A percentile compares a stretch with the other conserved stretches of the same genome.
phyloP scores from a whole-genome alignment of 2,113 vertebrate species.

The Brachypodius melanocephalos region DNA sequence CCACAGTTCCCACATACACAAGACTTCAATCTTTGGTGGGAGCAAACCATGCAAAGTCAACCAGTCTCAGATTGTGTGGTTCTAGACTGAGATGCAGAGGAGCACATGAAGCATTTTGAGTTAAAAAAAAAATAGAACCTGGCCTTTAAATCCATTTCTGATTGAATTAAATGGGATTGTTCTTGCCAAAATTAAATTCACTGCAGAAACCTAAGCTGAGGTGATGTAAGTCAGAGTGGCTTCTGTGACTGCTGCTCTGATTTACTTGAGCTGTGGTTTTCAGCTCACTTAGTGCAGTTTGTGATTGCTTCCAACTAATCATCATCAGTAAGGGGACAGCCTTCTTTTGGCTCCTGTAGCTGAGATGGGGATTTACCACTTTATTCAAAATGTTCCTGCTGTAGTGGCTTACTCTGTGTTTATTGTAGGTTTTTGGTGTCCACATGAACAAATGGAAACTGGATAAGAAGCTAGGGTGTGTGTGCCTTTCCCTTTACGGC shows the following conservation, averaged over 20 bases:
- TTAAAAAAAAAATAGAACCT: not conserved
- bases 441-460: constrained; percentile 96
- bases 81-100: not conserved
- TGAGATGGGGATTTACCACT: not conserved
- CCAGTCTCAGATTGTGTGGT: not conserved
- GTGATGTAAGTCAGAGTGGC: not conserved
- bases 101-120: not conserved
- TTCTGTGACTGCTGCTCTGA: not conserved
- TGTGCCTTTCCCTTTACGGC: constrained; percentile 89
- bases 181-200: not conserved
- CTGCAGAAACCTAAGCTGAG: not conserved
- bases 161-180: not conserved
- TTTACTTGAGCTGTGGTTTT: not conserved
- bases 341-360: not conserved
- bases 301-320: not conserved
- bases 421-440: constrained; percentile 87
- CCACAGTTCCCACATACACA: rapidly evolving
- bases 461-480: constrained; percentile 88
- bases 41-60: not conserved
- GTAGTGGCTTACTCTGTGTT: constrained; percentile 17
- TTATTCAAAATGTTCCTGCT: not conserved
- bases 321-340: not conserved
- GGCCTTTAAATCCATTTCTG: not conserved
- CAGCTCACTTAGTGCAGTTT: not conserved
- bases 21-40: not conserved